Conservation (phyloP, 2,888 invertebrate species). For the Masnerella sp. region DNA sequence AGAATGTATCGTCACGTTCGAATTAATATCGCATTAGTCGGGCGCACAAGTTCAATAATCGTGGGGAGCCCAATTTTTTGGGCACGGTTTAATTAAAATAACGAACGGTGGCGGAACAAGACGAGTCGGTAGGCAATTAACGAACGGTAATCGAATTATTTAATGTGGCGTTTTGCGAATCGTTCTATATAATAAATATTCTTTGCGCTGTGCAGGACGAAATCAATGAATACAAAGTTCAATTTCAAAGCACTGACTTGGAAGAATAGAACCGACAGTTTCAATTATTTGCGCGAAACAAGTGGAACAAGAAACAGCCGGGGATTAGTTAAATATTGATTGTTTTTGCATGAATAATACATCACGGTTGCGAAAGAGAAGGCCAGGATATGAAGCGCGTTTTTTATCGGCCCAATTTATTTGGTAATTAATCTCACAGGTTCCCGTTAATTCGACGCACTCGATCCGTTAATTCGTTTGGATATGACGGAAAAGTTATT, state of each 20-base stretch:
- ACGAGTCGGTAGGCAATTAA: not conserved
- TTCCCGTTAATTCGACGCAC: slow-evolving; percentile 6
- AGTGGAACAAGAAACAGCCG: slow-evolving; percentile 31
- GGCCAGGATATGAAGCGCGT: not conserved
- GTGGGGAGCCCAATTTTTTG: too few species aligned
- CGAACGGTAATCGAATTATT: slow-evolving; percentile 23
- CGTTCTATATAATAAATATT: slow-evolving; percentile 14
- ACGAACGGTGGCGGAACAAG: not conserved
- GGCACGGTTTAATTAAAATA: slow-evolving; percentile 19
- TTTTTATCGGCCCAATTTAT: slow-evolving; percentile 25
- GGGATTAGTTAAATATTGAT: slow-evolving; percentile 50
- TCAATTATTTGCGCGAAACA: slow-evolving; percentile 44
- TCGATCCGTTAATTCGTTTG: slow-evolving; percentile 24
- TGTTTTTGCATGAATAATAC: slow-evolving; percentile 44
- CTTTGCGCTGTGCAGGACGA: not conserved
- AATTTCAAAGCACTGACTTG: slow-evolving; percentile 41
- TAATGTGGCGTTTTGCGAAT: slow-evolving; percentile 8
- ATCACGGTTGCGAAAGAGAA: slow-evolving; percentile 1
- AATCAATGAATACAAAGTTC: slow-evolving; percentile 24
- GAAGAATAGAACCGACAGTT: slow-evolving; percentile 42
- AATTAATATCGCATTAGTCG: slow-evolving; percentile 23
- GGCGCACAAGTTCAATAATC: slow-evolving; percentile 15
- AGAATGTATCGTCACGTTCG: slow-evolving; percentile 15
- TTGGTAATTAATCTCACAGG: slow-evolving; percentile 31
- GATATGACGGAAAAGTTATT: slow-evolving; percentile 25